A percentile compares a stretch with the other conserved stretches of the same genome.
Conservation (phyloP, 2,888 invertebrate genomes). For the Caradrina kadenii region DNA sequence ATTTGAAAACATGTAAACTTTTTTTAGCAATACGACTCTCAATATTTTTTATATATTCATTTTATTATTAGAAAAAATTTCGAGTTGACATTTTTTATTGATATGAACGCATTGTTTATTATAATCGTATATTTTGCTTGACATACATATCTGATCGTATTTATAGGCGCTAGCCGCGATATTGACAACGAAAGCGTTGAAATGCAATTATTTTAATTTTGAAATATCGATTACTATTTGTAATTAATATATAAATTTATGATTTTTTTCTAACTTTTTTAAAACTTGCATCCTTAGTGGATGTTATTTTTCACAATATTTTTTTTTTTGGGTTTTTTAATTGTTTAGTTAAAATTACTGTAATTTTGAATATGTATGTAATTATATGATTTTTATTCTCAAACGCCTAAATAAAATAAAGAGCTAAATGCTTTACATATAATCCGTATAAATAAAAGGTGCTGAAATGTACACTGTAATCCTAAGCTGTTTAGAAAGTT, state of each 20-base stretch:
- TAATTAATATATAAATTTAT: slow-evolving; percentile 13
- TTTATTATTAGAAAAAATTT: slow-evolving; percentile 5
- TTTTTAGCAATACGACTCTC: background rate
- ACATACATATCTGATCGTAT: slow-evolving; percentile 57
- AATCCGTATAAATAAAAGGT: slow-evolving; percentile 59
- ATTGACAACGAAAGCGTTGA: slow-evolving; percentile 51
- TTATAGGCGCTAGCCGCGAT: slow-evolving; percentile 27
- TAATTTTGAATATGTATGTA: background rate
- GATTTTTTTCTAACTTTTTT: slow-evolving; percentile 1
- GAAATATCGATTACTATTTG: slow-evolving; percentile 25
- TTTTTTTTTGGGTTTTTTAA: background rate
- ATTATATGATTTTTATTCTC: background rate
- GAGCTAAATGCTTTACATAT: slow-evolving; percentile 38
- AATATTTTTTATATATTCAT: background rate
- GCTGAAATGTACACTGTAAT: slow-evolving; percentile 59
- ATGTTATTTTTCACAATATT: slow-evolving; percentile 1
- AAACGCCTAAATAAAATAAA: slow-evolving; percentile 47
- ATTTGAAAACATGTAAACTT: background rate
- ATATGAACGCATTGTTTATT: slow-evolving; percentile 19
- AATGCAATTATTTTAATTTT: slow-evolving; percentile 52
- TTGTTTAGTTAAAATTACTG: background rate
- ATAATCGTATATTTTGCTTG: slow-evolving; percentile 37
- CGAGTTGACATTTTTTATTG: slow-evolving; percentile 18
- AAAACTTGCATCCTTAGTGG: background rate
- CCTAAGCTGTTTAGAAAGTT: slow-evolving; percentile 50